Evolutionary conservation across 2,797 vertebrate genomes (phyloP).

Genomic region (Megaceryle alcyon): DNA sequence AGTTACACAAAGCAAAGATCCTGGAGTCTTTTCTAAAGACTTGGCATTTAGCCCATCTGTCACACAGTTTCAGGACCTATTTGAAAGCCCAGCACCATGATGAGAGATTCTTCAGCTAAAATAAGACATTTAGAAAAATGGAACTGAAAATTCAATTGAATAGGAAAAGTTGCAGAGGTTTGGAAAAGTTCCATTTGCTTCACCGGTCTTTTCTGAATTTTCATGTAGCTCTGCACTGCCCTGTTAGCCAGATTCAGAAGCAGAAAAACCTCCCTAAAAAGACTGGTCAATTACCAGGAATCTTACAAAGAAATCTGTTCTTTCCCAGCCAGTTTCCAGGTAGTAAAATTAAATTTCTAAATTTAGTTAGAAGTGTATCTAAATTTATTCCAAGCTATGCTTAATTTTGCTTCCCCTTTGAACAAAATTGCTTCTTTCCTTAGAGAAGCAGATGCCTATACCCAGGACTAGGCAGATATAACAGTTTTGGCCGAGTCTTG

Average conservation of each 20-base stretch:
- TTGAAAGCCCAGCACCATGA: neutral
- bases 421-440: neutral
- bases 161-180: neutral
- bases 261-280: neutral
- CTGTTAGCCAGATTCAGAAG: neutral
- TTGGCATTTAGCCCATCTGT: neutral
- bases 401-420: neutral
- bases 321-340: neutral
- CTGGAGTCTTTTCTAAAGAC: neutral
- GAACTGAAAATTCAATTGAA: conserved; percentile 5
- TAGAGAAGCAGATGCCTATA: neutral
- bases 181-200: neutral
- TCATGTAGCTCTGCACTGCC: neutral
- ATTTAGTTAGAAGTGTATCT: neutral
- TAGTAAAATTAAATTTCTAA: neutral
- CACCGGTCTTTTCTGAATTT: neutral
- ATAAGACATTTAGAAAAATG: neutral
- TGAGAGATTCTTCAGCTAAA: neutral
- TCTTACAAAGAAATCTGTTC: neutral
- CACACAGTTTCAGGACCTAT: neutral
- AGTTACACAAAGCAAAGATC: neutral
- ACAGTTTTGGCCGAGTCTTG: neutral
- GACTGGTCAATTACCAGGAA: neutral
- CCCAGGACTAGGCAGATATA: neutral
- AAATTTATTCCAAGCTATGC: neutral